phyloP scores from a whole-genome alignment of 2,113 vertebrate genomes.

The Leptosomus discolor region DNA sequence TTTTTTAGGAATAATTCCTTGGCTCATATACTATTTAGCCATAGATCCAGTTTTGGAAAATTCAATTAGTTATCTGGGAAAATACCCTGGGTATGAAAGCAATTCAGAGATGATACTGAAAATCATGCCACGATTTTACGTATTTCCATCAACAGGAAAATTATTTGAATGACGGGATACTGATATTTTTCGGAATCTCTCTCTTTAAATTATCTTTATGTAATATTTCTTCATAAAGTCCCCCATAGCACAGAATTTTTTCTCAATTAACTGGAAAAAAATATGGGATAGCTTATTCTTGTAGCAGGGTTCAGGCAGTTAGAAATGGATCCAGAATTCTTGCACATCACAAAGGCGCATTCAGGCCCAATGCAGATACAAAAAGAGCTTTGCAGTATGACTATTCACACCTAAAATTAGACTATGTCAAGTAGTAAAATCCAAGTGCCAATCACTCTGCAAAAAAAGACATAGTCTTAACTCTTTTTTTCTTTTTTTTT shows the following conservation, averaged over 20 bases:
- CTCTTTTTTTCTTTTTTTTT: neutral
- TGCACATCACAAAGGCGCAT: neutral
- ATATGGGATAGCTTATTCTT: neutral
- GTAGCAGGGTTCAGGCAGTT: neutral
- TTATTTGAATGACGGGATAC: neutral
- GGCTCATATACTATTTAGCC: neutral
- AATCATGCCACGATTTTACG: neutral
- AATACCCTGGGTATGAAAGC: neutral
- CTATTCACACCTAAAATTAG: slow-evolving; percentile 22
- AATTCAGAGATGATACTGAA: neutral
- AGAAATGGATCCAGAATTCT: neutral
- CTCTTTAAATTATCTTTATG: neutral
- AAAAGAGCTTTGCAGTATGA: neutral
- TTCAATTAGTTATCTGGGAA: neutral
- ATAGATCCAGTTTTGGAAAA: neutral
- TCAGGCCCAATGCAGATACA: neutral
- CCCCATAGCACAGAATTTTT: neutral
- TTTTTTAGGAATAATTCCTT: neutral
- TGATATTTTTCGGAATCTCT: neutral
- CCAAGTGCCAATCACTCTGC: neutral
- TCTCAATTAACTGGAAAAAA: neutral
- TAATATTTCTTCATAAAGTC: neutral
- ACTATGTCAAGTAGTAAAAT: neutral
- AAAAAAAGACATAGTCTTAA: neutral
- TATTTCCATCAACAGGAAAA: neutral